These are phyloP conservation scores for Lagopus leucura DNA, from an alignment of 2,113 vertebrate genomes.

Conservation along the genomic window DNA sequence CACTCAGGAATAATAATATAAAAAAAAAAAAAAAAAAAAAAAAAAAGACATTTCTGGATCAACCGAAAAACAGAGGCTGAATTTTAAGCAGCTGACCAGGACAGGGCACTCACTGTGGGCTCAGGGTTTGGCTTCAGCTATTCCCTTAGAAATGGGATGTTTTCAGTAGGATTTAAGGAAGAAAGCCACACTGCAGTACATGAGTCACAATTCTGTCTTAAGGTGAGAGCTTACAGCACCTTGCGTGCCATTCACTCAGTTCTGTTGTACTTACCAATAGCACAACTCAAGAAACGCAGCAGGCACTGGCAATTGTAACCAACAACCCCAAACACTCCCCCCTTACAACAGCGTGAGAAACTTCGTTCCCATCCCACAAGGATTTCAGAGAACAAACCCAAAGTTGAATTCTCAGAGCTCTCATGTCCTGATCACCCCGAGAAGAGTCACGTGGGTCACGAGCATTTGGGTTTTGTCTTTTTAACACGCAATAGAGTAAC, in stretches of 20 bases:
- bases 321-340: constrained; percentile 42
- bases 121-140: background rate
- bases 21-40: background rate
- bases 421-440: background rate
- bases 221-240: background rate
- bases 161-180: background rate
- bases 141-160: background rate
- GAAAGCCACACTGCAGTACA: accelerated
- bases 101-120: background rate
- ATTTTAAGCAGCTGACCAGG: background rate
- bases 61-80: constrained; percentile 30
- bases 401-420: constrained; percentile 49
- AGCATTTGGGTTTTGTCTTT: background rate
- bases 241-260: background rate
- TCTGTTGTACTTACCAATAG: background rate
- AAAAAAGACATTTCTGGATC: constrained; percentile 57
- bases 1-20: constrained; percentile 55
- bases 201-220: background rate
- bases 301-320: constrained; percentile 20
- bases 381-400: constrained; percentile 31
- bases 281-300: background rate
- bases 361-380: constrained; percentile 54
- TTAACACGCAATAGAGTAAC: background rate
- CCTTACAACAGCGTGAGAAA: constrained; percentile 53
- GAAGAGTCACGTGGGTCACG: background rate